Conservation (phyloP, 2,113 vertebrate species). For the Himantopus leucocephalus region DNA sequence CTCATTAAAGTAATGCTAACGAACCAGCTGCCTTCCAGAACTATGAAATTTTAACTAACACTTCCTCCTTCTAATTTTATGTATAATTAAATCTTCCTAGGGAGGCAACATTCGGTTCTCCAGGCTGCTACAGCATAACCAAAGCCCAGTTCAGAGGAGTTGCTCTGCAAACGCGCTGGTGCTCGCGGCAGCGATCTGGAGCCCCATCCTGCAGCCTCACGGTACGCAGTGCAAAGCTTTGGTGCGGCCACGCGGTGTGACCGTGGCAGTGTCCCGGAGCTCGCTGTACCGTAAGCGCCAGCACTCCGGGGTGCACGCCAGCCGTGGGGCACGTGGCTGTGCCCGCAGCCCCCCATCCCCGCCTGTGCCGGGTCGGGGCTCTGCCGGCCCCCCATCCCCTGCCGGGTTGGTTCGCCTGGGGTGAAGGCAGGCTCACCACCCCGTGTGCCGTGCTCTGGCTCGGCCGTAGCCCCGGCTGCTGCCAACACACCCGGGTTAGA, state of each 20-base stretch:
- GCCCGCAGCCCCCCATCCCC: not conserved
- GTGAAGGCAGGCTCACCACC: not conserved
- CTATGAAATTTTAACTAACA: constrained; percentile 35
- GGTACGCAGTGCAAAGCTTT: accelerated
- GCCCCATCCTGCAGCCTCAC: not conserved
- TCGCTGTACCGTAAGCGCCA: accelerated
- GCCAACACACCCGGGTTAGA: not conserved
- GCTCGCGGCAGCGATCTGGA: not conserved
- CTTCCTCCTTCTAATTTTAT: constrained; percentile 56
- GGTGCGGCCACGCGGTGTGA: accelerated
- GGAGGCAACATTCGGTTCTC: not conserved
- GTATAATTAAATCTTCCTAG: constrained; percentile 25
- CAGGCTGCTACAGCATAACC: not conserved
- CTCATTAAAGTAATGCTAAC: constrained; percentile 65
- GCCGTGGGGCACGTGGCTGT: not conserved
- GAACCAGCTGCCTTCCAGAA: constrained; percentile 52
- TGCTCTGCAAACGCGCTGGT: not conserved
- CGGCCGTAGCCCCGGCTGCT: not conserved
- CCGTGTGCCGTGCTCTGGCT: accelerated
- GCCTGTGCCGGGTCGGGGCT: not conserved
- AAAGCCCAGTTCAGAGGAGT: not conserved
- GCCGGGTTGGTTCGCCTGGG: not conserved
- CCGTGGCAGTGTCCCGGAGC: not conserved
- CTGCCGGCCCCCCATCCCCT: not conserved
- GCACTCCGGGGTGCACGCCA: not conserved